phyloP scores from a whole-genome alignment of 2,797 vertebrate species.

The Menidia menidia region DNA sequence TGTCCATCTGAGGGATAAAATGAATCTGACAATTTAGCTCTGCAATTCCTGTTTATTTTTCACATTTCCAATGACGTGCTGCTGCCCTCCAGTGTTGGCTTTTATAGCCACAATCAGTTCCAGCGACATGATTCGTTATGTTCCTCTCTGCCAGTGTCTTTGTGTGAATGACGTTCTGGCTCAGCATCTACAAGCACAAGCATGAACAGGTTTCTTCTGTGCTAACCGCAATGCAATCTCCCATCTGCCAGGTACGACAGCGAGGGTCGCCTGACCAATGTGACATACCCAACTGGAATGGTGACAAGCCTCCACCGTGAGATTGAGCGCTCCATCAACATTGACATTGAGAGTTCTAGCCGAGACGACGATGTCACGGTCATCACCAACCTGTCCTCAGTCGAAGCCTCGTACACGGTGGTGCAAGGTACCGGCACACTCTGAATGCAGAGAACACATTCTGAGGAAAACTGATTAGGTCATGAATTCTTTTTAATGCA shows the following conservation, averaged over 20 bases:
- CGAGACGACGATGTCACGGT: conserved; percentile 98
- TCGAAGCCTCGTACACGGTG: conserved; percentile 98
- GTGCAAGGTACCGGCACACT: conserved; percentile 89
- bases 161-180: not conserved
- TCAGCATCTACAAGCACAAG: not conserved
- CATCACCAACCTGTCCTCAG: conserved; percentile 98
- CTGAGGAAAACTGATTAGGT: conserved; percentile 17
- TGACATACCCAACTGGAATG: conserved; percentile 97
- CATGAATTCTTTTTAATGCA: conserved; percentile 47
- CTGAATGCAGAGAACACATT: not conserved
- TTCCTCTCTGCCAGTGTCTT: not conserved
- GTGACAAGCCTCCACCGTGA: conserved; percentile 98
- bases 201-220: not conserved
- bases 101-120: conserved; percentile 40
- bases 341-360: conserved; percentile 98
- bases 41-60: not conserved
- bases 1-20: not conserved
- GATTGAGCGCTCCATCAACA: conserved; percentile 98
- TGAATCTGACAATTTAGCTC: conserved; percentile 1
- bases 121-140: not conserved
- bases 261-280: conserved; percentile 96
- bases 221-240: conserved; percentile 8
- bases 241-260: conserved; percentile 92
- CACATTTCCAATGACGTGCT: conserved; percentile 22
- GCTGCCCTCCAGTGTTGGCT: conserved; percentile 67